Conservation (phyloP, 2,113 vertebrate genomes). For the Microtus richardsoni region DNA sequence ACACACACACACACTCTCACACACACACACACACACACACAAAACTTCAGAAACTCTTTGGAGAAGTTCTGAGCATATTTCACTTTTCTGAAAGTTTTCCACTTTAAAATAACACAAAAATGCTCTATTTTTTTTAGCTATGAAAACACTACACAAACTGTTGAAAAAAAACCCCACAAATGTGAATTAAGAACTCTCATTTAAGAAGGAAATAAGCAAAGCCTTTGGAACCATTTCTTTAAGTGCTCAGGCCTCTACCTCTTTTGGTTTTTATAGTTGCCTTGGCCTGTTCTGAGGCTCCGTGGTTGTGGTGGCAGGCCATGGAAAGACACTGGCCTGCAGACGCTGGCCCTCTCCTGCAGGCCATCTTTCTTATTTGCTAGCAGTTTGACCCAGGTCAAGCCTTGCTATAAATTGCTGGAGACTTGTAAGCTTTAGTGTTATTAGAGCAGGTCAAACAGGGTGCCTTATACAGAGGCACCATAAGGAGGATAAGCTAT, state of each 20-base stretch:
- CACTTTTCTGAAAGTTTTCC: neutral
- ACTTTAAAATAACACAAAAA: neutral
- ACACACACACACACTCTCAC: too few relatives aligned
- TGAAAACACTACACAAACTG: neutral
- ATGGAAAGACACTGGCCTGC: neutral
- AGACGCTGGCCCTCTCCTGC: neutral
- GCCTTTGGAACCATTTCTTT: neutral
- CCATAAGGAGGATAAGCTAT: neutral
- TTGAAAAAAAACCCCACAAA: neutral
- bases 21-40: neutral
- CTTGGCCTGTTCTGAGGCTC: neutral
- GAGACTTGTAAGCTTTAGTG: neutral
- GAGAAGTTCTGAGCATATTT: neutral
- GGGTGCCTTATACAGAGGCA: neutral
- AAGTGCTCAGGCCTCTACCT: neutral
- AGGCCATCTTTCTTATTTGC: neutral
- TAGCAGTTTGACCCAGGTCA: neutral
- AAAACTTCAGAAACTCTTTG: neutral
- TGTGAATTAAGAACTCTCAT: neutral
- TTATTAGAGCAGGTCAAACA: neutral
- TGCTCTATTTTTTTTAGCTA: neutral
- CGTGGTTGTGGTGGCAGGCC: neutral
- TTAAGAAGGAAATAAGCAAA: neutral
- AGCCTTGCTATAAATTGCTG: neutral
- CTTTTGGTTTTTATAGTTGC: neutral